phyloP scores from a whole-genome alignment of 2,888 invertebrate species.

The Spilarctia lutea region DNA sequence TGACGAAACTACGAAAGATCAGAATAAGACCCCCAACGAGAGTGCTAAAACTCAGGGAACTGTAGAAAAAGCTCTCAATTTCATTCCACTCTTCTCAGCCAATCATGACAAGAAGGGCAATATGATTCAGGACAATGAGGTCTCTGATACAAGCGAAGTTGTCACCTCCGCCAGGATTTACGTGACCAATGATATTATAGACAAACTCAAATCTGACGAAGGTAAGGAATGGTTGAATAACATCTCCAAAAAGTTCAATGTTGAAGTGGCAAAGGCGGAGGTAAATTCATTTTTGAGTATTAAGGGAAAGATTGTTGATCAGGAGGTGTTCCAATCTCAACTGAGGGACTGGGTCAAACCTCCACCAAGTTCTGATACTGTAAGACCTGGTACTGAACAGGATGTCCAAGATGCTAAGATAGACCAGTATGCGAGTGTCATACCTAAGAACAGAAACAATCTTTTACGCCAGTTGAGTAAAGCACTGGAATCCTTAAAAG shows the following conservation, averaged over 20 bases:
- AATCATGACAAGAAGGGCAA: constrained; percentile 77
- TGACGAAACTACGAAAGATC: constrained; percentile 35
- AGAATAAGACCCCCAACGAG: constrained; percentile 40
- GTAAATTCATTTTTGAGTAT: constrained; percentile 76
- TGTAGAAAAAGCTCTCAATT: constrained; percentile 63
- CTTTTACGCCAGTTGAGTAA: constrained; percentile 66
- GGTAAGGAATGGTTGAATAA: constrained; percentile 79
- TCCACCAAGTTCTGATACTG: constrained; percentile 35
- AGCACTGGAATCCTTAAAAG: constrained; percentile 72
- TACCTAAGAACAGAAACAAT: constrained; percentile 73
- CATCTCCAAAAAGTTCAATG: constrained; percentile 65
- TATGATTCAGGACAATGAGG: constrained; percentile 81
- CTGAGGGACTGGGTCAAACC: constrained; percentile 74
- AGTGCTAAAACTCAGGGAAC: constrained; percentile 30
- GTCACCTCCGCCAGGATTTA: constrained; percentile 81
- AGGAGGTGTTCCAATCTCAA: constrained; percentile 82
- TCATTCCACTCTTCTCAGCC: constrained; percentile 65
- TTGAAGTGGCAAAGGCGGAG: constrained; percentile 73
- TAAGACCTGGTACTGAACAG: constrained; percentile 46
- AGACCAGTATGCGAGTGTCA: constrained; percentile 47
- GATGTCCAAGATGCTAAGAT: constrained; percentile 30
- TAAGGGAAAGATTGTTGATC: constrained; percentile 79
- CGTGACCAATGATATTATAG: constrained; percentile 78
- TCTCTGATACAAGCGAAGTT: constrained; percentile 78
- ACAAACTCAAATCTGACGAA: constrained; percentile 77